These are phyloP conservation scores for Gallirallus australis DNA, from an alignment of 2,797 vertebrate species.

Conservation along the genomic window DNA sequence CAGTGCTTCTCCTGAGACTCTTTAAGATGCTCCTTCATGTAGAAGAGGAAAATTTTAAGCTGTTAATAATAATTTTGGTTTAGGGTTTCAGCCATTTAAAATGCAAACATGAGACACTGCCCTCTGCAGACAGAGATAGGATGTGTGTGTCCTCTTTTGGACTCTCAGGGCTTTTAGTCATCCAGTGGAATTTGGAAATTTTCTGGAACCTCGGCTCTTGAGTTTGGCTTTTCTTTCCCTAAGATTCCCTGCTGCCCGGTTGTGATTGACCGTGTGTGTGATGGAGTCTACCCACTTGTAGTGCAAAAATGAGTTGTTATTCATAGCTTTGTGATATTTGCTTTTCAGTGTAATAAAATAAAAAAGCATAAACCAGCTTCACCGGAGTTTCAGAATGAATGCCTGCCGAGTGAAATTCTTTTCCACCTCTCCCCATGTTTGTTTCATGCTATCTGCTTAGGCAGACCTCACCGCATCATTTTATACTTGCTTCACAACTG, in stretches of 20 bases:
- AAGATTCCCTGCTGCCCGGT: not conserved
- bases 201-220: not conserved
- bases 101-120: slow-evolving; percentile 35
- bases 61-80: slow-evolving; percentile 44
- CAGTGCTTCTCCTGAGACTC: not conserved
- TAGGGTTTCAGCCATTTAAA: slow-evolving; percentile 15
- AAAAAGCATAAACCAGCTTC: not conserved
- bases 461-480: not conserved
- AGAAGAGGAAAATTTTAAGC: slow-evolving; percentile 21
- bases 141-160: not conserved
- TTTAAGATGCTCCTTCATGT: not conserved
- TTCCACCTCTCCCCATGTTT: not conserved
- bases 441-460: not conserved
- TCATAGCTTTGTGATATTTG: not conserved
- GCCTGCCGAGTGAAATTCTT: not conserved
- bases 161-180: not conserved
- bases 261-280: rapidly evolving
- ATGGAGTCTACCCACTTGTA: not conserved
- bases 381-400: not conserved
- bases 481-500: not conserved
- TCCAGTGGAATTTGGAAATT: not conserved
- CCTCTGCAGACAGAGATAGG: slow-evolving; percentile 49
- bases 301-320: not conserved
- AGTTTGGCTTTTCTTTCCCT: not conserved
- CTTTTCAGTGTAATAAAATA: not conserved